Evolutionary conservation across 2,888 invertebrate genomes (phyloP).

Genomic region (Phyllotreta striolata): DNA sequence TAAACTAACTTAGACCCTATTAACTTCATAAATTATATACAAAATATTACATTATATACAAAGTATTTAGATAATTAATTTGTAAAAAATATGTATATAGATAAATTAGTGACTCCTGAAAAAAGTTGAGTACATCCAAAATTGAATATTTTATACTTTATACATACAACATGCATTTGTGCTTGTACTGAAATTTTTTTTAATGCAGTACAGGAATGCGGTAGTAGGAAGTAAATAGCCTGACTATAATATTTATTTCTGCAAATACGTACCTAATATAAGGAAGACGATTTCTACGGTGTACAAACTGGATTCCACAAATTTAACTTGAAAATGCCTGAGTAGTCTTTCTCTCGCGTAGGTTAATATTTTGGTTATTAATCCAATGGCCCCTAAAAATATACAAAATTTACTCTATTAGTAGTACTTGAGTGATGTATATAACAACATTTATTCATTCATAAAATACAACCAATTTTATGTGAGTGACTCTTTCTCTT

Average conservation of each 20-base stretch:
- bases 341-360: constrained; percentile 43
- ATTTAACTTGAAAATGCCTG: constrained; percentile 41
- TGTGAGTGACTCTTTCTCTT: too few species aligned
- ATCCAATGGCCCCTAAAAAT: constrained; percentile 49
- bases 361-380: constrained; percentile 50
- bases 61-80: too few species aligned
- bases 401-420: not conserved
- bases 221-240: not conserved
- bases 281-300: constrained; percentile 50
- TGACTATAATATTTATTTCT: not conserved
- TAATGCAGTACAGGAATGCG: too few species aligned
- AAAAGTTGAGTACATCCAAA: not conserved
- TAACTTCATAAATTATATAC: too few species aligned
- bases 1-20: too few species aligned
- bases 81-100: not conserved
- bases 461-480: too few species aligned
- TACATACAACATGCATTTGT: not conserved
- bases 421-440: too few species aligned
- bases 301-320: constrained; percentile 50
- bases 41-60: too few species aligned
- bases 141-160: not conserved
- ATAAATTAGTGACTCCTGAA: not conserved
- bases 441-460: too few species aligned
- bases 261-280: constrained; percentile 47
- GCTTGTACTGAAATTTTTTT: too few species aligned